Percentiles rank a stretch among this genome's conserved stretches.
Conservation (phyloP, 1,140 invertebrate species). For the Papilio xuthus region DNA sequence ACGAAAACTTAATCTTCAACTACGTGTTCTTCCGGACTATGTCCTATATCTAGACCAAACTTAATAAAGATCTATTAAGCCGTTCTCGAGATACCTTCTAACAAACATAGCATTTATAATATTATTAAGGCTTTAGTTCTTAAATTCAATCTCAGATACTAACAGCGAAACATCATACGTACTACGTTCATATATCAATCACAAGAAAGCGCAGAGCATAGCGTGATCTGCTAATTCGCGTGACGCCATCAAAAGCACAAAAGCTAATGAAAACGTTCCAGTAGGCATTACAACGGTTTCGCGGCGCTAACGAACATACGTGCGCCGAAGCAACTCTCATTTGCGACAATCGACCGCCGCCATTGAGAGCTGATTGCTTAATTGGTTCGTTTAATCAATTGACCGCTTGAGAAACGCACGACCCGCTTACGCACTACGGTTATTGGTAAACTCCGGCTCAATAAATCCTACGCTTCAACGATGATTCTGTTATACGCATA, state of each 20-base stretch:
- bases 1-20: too few relatives aligned
- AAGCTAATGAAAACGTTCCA: conserved; percentile 33
- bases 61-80: too few relatives aligned
- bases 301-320: conserved; percentile 46
- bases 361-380: conserved; percentile 78
- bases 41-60: too few relatives aligned
- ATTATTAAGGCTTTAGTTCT: too few relatives aligned
- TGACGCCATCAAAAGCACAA: conserved; percentile 16
- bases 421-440: conserved; percentile 57
- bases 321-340: conserved; percentile 68
- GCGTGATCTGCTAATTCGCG: background rate
- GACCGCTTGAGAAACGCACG: conserved; percentile 71
- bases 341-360: conserved; percentile 70
- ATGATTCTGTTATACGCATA: conserved; percentile 58
- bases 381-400: conserved; percentile 81
- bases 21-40: too few relatives aligned
- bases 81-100: too few relatives aligned
- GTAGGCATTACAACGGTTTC: conserved; percentile 4
- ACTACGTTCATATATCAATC: background rate
- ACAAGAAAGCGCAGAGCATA: background rate
- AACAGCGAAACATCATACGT: too few relatives aligned
- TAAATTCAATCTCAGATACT: too few relatives aligned
- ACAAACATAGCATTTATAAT: too few relatives aligned
- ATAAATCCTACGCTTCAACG: conserved; percentile 65
- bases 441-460: conserved; percentile 61